Base-by-base conservation (phyloP, 2,113 vertebrate species). In the Ptyas mucosa region DNA sequence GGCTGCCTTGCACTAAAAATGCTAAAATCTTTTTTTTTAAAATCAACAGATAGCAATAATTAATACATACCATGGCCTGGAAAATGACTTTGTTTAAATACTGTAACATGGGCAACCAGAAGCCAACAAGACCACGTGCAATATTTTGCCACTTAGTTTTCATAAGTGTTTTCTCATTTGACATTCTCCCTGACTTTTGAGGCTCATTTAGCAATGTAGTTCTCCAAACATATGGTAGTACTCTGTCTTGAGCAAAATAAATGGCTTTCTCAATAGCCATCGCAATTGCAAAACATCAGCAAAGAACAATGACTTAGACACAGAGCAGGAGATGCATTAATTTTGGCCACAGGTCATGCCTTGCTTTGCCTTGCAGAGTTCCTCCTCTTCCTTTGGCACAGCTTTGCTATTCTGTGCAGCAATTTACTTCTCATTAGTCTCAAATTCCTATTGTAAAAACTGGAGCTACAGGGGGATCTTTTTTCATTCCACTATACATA, bases 201-300 rank as follows among this genome's bases (percentile, higher is more conserved):
- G 21, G 57, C 34, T 88, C 57, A 46, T 88, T 75, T 61, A 54
- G n/a, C 61, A 92, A 26, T 55, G 61, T 34, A 75, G 51, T n/a
- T 46, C 87, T 46, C 58, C 87, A 81, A 64, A 89, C 91, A 89
- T 89, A 81, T 89, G 87, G 51, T 53, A 81, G 88, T 89, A 55
- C 61, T 92, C 87, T 92, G 39, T 52, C 61, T 55, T 69, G 51
- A 54, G 34, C 15, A 75, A 69, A 92, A 91, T 52, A 92, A 92
- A 75, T 43, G 18, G 61, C 87, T 89, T 89, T 92, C 91, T 89
- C 91, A 75, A 92, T 54, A 89, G 58, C 91, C 88, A 75, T 14
- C 69, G 3, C 34, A 92, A 24, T 81, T 81, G 54, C 91, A 92
- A 92, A 55, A 55, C 24, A 92, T 53, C 51, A 89, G n/a, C 51